Base-by-base conservation (phyloP, 2,113 vertebrate species). In the Chloropsis cyanopogon region DNA sequence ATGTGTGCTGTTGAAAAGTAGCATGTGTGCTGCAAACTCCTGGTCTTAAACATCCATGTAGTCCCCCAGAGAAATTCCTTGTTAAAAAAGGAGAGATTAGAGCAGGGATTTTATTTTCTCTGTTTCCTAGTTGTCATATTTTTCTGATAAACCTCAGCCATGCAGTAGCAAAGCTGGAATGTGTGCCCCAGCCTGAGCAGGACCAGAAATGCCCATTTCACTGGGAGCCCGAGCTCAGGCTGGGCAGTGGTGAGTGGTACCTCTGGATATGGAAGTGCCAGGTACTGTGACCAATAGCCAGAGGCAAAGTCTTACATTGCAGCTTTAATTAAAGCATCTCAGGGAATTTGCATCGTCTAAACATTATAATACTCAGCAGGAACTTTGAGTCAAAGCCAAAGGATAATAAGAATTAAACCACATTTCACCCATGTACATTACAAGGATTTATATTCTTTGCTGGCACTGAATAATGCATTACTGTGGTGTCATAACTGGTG, bases 371-470 rank as follows among this genome's bases (percentile, higher is more conserved):
- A 8, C 61, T 61, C 81, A 81, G 49, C 81, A 56, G 29, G 65
- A 91, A 80, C 88, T 82, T 87, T 59, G 92, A 86, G 66, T 65
- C 64, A 12, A 35, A 90, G 95, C 86, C 93, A 90, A 42, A 68
- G 79, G 75, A 65, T 86, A 91, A 87, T 81, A 72, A 95, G 88
- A 96, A 93, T 88, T 94, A 94, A 96, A 89, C 72, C 52, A 37
- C 76, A 50, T 95, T 76, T 93, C 85, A 89, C 91, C 35, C 66
- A 63, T 88, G 61, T 52, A 46, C 82, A 72, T 92, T 90, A 77
- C 57, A 86, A 85, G 79, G 59, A 92, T 97, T 97, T 97, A 73
- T 94, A 44, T 91, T 93, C 86, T 82, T 96, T 53, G 42, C 69
- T 93, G 86, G 42, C 57, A 24, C 52, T 93, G 91, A 95, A 81